Evolutionary conservation across 2,888 invertebrate genomes (phyloP).

Genomic region (Hofmannophila pseudospretella): DNA sequence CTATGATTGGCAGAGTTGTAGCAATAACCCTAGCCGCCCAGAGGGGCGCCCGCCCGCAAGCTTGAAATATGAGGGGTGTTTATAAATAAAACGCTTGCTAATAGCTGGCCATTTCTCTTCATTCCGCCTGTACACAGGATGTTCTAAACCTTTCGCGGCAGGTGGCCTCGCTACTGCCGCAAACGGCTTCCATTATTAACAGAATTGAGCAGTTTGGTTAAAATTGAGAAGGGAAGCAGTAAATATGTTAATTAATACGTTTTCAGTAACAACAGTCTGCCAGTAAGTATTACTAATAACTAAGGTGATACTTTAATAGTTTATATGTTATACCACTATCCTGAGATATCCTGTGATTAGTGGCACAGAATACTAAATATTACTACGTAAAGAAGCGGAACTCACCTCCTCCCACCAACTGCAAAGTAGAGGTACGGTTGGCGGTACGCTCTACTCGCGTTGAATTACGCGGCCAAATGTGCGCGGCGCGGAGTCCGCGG

Average conservation of each 20-base stretch:
- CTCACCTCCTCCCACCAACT: too few relatives aligned
- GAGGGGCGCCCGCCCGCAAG: neutral
- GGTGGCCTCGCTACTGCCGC: neutral
- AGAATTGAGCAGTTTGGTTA: neutral
- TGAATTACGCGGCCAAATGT: too few relatives aligned
- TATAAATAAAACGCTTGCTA: conserved; percentile 50
- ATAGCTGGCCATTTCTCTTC: conserved; percentile 48
- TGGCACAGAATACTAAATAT: too few relatives aligned
- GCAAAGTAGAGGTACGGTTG: too few relatives aligned
- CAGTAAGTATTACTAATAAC: too few relatives aligned
- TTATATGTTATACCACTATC: too few relatives aligned
- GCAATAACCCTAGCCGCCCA: conserved; percentile 21
- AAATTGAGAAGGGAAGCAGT: neutral
- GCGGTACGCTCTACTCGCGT: too few relatives aligned
- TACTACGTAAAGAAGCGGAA: too few relatives aligned
- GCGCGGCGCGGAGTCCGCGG: too few relatives aligned
- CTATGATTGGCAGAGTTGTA: too few relatives aligned
- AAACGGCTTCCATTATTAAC: neutral
- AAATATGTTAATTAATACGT: neutral
- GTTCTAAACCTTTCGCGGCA: neutral
- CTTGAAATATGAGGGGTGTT: conserved; percentile 45
- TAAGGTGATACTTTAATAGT: too few relatives aligned
- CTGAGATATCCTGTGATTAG: too few relatives aligned
- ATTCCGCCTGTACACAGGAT: conserved; percentile 21
- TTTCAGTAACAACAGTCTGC: neutral